These are phyloP conservation scores for Diaprepes abbreviatus DNA, from an alignment of 2,888 invertebrate species.

Conservation along the genomic window DNA sequence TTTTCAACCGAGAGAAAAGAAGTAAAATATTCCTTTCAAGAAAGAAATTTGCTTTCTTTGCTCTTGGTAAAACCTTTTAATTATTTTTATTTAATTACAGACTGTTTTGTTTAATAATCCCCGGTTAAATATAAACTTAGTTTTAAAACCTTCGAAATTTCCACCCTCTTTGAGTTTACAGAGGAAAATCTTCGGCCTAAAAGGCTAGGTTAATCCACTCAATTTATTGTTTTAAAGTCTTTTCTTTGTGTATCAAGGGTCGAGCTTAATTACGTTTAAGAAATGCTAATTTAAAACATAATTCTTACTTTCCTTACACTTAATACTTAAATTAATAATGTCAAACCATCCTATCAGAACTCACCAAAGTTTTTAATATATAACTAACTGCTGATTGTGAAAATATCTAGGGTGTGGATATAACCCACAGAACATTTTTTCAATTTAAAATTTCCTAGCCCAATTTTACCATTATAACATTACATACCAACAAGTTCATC, in stretches of 20 bases:
- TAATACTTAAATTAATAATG: constrained; percentile 10
- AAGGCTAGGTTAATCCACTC: constrained; percentile 37
- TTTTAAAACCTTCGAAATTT: constrained; percentile 29
- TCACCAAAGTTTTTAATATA: background rate
- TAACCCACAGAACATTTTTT: too few species aligned
- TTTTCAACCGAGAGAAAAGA: background rate
- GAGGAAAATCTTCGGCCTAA: constrained; percentile 26
- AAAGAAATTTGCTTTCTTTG: constrained; percentile 13
- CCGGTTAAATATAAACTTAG: constrained; percentile 39
- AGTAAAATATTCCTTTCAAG: constrained; percentile 4
- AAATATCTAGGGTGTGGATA: too few species aligned
- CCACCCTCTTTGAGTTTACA: constrained; percentile 17
- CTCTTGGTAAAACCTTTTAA: constrained; percentile 30
- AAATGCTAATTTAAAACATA: constrained; percentile 19
- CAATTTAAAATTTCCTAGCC: too few species aligned
- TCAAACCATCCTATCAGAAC: background rate
- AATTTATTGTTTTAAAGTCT: constrained; percentile 41
- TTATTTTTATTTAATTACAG: constrained; percentile 45
- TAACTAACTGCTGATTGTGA: too few species aligned
- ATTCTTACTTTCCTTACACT: constrained; percentile 4
- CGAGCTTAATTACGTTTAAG: constrained; percentile 17
- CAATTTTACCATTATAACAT: too few species aligned
- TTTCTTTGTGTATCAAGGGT: constrained; percentile 20
- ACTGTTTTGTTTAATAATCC: constrained; percentile 43
- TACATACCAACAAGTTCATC: too few species aligned